Percentiles rank a stretch among this genome's conserved stretches.
Evolutionary conservation across 2,888 invertebrate genomes (phyloP).

Genomic region (Cephonodes hylas): DNA sequence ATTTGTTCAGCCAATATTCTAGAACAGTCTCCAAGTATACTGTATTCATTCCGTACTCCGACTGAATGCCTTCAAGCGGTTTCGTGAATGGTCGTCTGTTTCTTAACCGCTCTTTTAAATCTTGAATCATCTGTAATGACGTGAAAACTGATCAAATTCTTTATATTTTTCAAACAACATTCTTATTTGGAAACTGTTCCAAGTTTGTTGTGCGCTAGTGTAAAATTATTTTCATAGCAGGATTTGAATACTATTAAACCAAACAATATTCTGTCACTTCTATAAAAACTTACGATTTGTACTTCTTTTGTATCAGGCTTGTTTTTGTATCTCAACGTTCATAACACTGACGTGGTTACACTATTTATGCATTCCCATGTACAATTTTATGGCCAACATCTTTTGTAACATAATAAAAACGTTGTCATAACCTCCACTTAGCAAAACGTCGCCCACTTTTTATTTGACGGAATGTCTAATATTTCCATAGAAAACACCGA

Average conservation of each 20-base stretch:
- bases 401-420: slow-evolving; percentile 2
- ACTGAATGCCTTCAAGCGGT: slow-evolving; percentile 85
- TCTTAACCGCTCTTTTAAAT: slow-evolving; percentile 81
- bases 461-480: not conserved
- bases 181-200: too few species aligned
- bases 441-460: not conserved
- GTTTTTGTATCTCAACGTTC: not conserved
- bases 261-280: too few species aligned
- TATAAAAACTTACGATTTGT: too few species aligned
- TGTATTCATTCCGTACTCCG: slow-evolving; percentile 91
- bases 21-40: slow-evolving; percentile 84
- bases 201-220: too few species aligned
- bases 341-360: not conserved
- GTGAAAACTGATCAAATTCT: too few species aligned
- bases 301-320: not conserved
- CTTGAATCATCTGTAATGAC: slow-evolving; percentile 73
- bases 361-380: not conserved
- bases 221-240: too few species aligned
- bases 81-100: slow-evolving; percentile 73
- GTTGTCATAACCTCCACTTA: not conserved
- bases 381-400: not conserved
- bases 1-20: slow-evolving; percentile 88
- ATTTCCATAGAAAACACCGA: not conserved
- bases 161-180: too few species aligned
- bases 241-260: too few species aligned